Conservation (phyloP, 2,888 invertebrate species). For the Calliopum simillimum region DNA sequence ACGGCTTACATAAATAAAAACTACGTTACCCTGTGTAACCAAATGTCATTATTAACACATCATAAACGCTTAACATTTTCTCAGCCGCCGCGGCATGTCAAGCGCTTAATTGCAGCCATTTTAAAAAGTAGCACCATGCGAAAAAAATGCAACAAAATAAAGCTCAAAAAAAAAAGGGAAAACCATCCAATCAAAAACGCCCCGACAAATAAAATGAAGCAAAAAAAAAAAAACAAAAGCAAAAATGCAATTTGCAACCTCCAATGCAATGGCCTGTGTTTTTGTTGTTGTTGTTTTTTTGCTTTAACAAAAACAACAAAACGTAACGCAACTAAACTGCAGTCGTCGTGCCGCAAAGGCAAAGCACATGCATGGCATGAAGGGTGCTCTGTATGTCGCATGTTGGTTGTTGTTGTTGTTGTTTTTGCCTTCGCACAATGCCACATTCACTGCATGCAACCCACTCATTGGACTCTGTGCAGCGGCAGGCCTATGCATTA, state of each 20-base stretch:
- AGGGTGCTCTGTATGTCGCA: constrained; percentile 1
- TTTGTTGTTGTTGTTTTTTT: constrained; percentile 15
- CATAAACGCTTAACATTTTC: constrained; percentile 1
- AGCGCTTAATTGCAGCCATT: constrained; percentile 13
- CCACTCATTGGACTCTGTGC: constrained; percentile 3
- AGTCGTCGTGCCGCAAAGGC: neutral
- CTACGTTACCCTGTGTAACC: no score
- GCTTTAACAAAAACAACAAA: constrained; percentile 9
- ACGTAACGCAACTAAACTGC: constrained; percentile 15
- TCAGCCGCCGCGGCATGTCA: neutral
- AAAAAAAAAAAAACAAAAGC: constrained; percentile 8
- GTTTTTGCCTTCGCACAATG: neutral
- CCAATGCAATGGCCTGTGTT: constrained; percentile 25
- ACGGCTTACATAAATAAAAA: no score
- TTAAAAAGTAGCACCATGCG: constrained; percentile 11
- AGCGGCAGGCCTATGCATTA: constrained; percentile 6
- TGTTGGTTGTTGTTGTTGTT: neutral
- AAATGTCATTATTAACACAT: neutral
- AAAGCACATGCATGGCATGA: neutral
- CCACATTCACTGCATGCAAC: constrained; percentile 11
- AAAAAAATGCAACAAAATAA: neutral
- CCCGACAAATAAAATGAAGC: neutral
- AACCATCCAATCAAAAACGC: constrained; percentile 14
- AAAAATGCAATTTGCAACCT: constrained; percentile 32
- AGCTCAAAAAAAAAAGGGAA: neutral